Evolutionary conservation across 2,113 vertebrate species (phyloP).

Genomic region (Phalacrocorax pelagicus): DNA sequence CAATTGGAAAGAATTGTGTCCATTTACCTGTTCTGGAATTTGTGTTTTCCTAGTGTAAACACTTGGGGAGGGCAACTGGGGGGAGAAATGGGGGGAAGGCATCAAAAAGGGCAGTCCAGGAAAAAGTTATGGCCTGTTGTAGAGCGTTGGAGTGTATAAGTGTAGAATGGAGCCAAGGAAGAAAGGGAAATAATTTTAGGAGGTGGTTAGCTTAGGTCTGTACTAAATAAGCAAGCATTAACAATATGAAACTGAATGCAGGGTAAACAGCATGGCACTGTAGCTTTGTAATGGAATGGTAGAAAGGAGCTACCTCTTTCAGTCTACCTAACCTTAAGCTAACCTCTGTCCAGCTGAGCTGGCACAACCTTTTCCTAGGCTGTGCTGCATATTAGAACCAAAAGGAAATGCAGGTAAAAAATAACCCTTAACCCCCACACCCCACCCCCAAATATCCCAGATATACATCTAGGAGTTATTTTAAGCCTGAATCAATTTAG

Average conservation of each 20-base stretch:
- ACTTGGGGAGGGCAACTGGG: not conserved
- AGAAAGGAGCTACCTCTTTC: not conserved
- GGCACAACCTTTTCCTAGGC: not conserved
- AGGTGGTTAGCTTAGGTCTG: not conserved
- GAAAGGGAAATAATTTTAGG: not conserved
- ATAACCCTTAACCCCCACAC: not conserved
- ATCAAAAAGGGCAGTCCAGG: not conserved
- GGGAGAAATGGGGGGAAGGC: not conserved
- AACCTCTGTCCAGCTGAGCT: not conserved
- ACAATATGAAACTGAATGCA: not conserved
- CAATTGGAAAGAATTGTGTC: not conserved
- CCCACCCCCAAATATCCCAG: not conserved
- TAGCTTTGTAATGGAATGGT: not conserved
- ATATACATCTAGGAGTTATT: not conserved
- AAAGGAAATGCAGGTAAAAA: not conserved
- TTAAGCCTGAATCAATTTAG: not conserved
- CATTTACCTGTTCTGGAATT: not conserved
- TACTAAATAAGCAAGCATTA: not conserved
- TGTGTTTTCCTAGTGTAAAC: not conserved
- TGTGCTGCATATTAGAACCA: not conserved
- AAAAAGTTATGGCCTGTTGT: not conserved
- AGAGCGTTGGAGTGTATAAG: not conserved
- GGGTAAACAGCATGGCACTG: not conserved
- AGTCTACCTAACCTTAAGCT: not conserved
- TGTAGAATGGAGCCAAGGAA: not conserved